Conservation (phyloP, 2,797 vertebrate genomes). For the Eulemur rubriventer region DNA sequence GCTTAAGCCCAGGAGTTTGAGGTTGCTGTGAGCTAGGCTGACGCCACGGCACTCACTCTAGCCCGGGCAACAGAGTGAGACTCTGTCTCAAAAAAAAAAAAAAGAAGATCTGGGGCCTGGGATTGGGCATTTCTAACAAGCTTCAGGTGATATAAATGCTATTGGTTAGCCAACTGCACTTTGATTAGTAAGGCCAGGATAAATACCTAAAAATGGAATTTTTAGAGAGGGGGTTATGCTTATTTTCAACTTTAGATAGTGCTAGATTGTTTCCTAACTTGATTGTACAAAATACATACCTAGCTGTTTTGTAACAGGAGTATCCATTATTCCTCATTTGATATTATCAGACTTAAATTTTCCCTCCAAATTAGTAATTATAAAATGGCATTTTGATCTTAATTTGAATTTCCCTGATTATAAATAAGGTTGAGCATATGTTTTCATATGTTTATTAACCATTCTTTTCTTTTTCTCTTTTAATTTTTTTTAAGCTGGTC, state of each 20-base stretch:
- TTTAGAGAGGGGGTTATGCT: background rate
- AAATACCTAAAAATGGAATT: background rate
- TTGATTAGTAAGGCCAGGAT: background rate
- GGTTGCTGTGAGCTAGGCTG: too few species aligned
- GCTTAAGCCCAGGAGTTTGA: too few species aligned
- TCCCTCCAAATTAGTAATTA: background rate
- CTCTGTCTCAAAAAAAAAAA: too few species aligned
- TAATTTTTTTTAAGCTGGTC: too few species aligned
- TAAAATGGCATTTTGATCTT: background rate
- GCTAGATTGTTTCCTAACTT: background rate
- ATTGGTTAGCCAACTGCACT: background rate
- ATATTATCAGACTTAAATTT: background rate
- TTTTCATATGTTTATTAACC: background rate
- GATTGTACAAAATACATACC: background rate
- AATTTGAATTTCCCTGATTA: background rate
- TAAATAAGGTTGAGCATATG: background rate
- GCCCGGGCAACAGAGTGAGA: too few species aligned
- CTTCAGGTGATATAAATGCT: background rate
- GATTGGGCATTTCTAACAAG: background rate
- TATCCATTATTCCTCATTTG: background rate
- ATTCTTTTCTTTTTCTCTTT: background rate
- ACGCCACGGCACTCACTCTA: too few species aligned
- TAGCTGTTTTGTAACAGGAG: background rate
- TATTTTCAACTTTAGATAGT: constrained; percentile 9
- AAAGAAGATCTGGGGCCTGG: background rate